Base-by-base conservation (phyloP, 2,797 vertebrate genomes). In the Lutjanus campechanus region DNA sequence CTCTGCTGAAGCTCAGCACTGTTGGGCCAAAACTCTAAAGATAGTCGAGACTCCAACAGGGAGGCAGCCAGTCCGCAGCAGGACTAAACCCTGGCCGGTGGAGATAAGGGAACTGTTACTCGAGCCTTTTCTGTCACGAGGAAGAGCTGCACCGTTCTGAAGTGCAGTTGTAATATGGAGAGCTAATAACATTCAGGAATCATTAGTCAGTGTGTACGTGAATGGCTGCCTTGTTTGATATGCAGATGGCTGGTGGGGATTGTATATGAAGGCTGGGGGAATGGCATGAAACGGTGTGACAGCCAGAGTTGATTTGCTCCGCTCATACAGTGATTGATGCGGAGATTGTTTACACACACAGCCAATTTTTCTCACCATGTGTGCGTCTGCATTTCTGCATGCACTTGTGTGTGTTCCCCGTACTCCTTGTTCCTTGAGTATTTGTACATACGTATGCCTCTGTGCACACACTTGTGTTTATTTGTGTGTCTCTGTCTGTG, bases 171-270 rank as follows among this genome's bases (percentile, higher is more conserved):
- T 83, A 78, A 77, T 54, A 29, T 47, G n/a, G 59, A 69, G 67
- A 73, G 63, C 53, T 87, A 81, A 89, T 90, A 84, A 82, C 78
- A 72, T 80, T 86, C 79, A 72, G 43, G 63, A 89, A 78, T 83
- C 72, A 84, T 92, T 90, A 89, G 85, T 91, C 87, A 65, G 80
- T 66, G 80, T 66, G 77, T 58, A 12, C 76, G 74, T 79, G 82
- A 87, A 79, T 83, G 82, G 88, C 86, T 88, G 91, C 86, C 83
- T 81, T 81, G 85, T 93, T 90, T 88, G 86, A 89, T 92, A 86
- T 88, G 87, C 86, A 85, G 83, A 73, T 78, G 85, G 80, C 62
- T 76, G 83, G 12, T 74, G 76, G 64, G 74, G 83, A 76, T 79
- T 73, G 83, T 54, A 70, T 89, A 50, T 71, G 82, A 85, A 82